These are phyloP conservation scores for Cacatua alba DNA, from an alignment of 2,113 vertebrate species.

Conservation along the genomic window DNA sequence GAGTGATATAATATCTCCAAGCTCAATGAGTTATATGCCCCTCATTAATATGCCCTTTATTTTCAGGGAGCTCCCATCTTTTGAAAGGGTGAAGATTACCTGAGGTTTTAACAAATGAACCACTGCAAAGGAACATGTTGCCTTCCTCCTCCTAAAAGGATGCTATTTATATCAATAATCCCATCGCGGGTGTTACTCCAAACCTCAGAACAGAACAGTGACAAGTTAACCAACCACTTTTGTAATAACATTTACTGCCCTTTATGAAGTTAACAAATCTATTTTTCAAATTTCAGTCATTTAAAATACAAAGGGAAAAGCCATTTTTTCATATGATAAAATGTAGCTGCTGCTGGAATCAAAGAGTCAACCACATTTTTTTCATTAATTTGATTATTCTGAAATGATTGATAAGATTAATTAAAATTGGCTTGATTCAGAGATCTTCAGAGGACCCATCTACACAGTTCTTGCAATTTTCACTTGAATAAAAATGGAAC, in stretches of 20 bases:
- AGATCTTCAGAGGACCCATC: slow-evolving; percentile 66
- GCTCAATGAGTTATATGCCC: slow-evolving; percentile 4
- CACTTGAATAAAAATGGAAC: slow-evolving; percentile 69
- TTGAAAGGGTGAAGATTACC: slow-evolving; percentile 55
- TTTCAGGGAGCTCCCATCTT: slow-evolving; percentile 42
- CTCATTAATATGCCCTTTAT: slow-evolving; percentile 55
- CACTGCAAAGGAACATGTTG: slow-evolving; percentile 55
- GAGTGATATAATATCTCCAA: background rate
- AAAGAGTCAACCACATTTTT: slow-evolving; percentile 69
- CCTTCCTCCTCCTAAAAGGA: slow-evolving; percentile 62
- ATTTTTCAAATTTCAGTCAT: slow-evolving; percentile 79
- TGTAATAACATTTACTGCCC: slow-evolving; percentile 76
- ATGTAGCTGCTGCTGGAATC: slow-evolving; percentile 70
- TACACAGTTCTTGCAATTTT: slow-evolving; percentile 61
- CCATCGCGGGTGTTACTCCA: slow-evolving; percentile 50
- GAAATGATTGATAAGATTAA: slow-evolving; percentile 77
- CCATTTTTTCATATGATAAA: slow-evolving; percentile 75
- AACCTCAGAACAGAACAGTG: slow-evolving; percentile 72
- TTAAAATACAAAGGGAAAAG: slow-evolving; percentile 72
- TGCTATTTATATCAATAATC: slow-evolving; percentile 72
- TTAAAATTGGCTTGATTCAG: slow-evolving; percentile 74
- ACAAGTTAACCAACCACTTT: slow-evolving; percentile 77
- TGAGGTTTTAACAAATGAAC: slow-evolving; percentile 69
- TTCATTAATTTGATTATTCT: slow-evolving; percentile 76
- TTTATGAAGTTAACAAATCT: slow-evolving; percentile 79